phyloP scores from a whole-genome alignment of 2,888 invertebrate genomes.

The Nemotelus pantherinus region DNA sequence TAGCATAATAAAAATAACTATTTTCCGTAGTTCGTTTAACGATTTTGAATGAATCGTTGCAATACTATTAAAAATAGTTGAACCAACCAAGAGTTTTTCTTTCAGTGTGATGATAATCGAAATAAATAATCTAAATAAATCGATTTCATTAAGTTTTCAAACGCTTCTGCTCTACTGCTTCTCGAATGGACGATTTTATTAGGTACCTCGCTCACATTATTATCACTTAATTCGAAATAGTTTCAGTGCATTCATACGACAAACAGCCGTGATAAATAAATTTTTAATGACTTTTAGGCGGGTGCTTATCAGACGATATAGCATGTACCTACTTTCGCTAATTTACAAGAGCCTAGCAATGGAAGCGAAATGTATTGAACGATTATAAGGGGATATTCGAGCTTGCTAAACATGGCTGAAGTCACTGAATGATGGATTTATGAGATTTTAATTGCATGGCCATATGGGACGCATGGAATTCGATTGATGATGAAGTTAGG shows the following conservation, averaged over 20 bases:
- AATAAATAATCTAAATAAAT: background rate
- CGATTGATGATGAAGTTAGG: background rate
- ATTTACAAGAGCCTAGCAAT: conserved; percentile 36
- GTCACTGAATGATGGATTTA: conserved; percentile 36
- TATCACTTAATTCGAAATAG: conserved; percentile 12
- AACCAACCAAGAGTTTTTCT: no score
- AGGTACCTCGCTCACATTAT: conserved; percentile 14
- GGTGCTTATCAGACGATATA: conserved; percentile 39
- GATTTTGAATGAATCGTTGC: no score
- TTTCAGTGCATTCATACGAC: conserved; percentile 17
- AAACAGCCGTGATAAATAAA: conserved; percentile 24
- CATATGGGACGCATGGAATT: conserved; percentile 29
- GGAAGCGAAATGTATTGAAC: conserved; percentile 21
- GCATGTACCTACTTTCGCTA: conserved; percentile 20
- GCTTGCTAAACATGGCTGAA: conserved; percentile 39
- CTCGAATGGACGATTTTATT: conserved; percentile 11
- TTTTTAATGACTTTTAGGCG: conserved; percentile 36
- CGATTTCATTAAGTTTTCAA: background rate
- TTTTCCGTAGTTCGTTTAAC: no score
- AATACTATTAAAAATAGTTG: no score
- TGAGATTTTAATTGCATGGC: conserved; percentile 42
- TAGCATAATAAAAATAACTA: no score
- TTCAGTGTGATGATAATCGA: no score
- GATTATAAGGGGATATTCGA: conserved; percentile 31
- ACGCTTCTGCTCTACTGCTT: background rate